Evolutionary conservation across 1,140 invertebrate genomes (phyloP), one percentile per base, ranked within the genome.

Genomic region (Eciton burchellii): DNA sequence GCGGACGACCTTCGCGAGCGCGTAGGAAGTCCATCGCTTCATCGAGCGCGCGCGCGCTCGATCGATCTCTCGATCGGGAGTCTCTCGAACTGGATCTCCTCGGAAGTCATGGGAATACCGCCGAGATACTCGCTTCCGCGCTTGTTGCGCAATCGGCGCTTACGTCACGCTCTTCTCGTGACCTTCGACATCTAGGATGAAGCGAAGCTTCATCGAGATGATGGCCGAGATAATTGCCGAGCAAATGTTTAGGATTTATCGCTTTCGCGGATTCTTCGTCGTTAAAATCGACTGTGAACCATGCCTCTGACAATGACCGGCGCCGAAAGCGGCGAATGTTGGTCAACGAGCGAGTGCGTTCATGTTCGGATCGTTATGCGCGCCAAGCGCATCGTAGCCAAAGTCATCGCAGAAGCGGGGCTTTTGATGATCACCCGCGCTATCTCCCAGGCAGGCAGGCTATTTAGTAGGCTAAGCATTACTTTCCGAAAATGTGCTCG

Each of bases 381-480:
- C 63, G 12, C 45, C 12, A 21, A 49, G 8, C 19, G 70, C 45
- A 57, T 19, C 43, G 14, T 21, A 29, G 6, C 6, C 41, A 21
- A 1, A 54, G 3, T 24, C 57, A 14, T 19, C 12, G 5, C 26
- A 21, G 5, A 70, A 14, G 14, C 16, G 14, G 11, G 6, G 0
- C 70, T 41, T 68, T 24, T 68, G 29, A 19, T 26, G 19, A 49
- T 19, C 24, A 29, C 11, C 21, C 16, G 21, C 19, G 8, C 16
- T 19, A 45, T 62, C 81, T n/a, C 68, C 65, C 81, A 41, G 47
- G 56, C 62, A 54, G 82, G 73, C n/a, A n/a, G n/a, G n/a, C n/a
- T n/a, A n/a, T n/a, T 87, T 87, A 88, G 52, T 83, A 88, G 82
- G 63, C n/a, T 86, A 70, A 71, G 56, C 26, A 66, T 76, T 84